A percentile compares a stretch with the other conserved stretches of the same genome.
phyloP scores from a whole-genome alignment of 2,113 vertebrate genomes.

The Bungarus multicinctus region DNA sequence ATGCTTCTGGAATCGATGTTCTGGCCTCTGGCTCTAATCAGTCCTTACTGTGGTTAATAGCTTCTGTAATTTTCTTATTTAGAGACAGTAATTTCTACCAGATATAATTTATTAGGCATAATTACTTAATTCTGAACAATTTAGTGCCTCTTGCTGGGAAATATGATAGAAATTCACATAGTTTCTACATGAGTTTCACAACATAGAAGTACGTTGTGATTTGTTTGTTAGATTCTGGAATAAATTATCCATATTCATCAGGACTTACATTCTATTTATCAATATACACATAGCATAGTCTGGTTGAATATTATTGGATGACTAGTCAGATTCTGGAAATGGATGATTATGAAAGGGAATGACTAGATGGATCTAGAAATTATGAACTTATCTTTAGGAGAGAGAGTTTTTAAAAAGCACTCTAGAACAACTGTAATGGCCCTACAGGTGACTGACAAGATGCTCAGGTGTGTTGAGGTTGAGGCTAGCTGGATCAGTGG shows the following conservation, averaged over 20 bases:
- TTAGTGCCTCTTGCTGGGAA: not conserved
- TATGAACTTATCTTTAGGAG: not conserved
- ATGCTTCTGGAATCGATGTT: not conserved
- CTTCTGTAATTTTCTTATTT: not conserved
- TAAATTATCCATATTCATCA: not conserved
- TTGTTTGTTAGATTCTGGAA: not conserved
- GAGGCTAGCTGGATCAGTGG: not conserved
- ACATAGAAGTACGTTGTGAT: not conserved
- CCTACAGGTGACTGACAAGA: not conserved
- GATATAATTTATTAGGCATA: not conserved
- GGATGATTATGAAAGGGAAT: not conserved
- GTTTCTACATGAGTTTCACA: too few species aligned
- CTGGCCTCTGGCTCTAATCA: not conserved
- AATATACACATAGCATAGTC: not conserved
- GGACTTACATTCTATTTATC: not conserved
- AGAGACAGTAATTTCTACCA: not conserved
- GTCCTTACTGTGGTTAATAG: not conserved
- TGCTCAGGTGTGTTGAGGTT: not conserved
- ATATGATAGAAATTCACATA: not conserved
- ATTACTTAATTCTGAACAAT: not conserved
- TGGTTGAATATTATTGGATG: not conserved
- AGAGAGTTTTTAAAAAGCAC: not conserved
- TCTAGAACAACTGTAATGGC: not conserved
- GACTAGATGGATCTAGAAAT: not conserved
- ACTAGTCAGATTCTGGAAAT: not conserved